Conservation (phyloP, 2,888 invertebrate species). For the Andrena chrysosceles region DNA sequence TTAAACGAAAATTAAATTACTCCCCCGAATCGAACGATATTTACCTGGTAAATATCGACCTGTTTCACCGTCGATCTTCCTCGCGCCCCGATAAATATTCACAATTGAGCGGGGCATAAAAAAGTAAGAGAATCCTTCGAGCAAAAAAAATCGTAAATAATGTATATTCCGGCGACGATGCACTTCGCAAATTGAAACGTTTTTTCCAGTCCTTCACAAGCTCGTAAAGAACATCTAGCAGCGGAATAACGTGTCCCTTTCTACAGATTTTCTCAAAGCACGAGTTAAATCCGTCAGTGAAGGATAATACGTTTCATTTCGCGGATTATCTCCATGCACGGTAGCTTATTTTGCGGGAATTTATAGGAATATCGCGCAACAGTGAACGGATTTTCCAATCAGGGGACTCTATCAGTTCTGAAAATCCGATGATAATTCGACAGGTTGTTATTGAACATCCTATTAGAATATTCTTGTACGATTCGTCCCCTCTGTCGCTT, state of each 20-base stretch:
- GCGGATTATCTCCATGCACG: background rate
- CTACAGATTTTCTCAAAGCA: background rate
- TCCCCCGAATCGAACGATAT: conserved; percentile 22
- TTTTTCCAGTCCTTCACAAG: background rate
- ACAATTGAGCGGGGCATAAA: background rate
- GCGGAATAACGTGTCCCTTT: background rate
- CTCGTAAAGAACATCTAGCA: background rate
- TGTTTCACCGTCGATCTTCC: conserved; percentile 16
- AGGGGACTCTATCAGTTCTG: too few species aligned
- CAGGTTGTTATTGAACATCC: too few species aligned
- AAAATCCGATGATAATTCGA: too few species aligned
- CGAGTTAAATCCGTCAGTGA: background rate
- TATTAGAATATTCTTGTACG: background rate
- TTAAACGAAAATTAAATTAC: conserved; percentile 54
- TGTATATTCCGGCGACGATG: too few species aligned
- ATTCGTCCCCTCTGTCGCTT: background rate
- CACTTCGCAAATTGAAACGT: background rate
- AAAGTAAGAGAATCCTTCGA: too few species aligned
- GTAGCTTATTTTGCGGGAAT: background rate
- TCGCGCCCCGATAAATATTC: background rate
- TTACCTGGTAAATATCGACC: conserved; percentile 15
- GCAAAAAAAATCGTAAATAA: too few species aligned
- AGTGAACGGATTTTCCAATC: too few species aligned
- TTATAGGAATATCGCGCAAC: background rate
- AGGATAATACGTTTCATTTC: conserved; percentile 4